phyloP scores from a whole-genome alignment of 2,888 invertebrate species.

The Acrobasis consociella region DNA sequence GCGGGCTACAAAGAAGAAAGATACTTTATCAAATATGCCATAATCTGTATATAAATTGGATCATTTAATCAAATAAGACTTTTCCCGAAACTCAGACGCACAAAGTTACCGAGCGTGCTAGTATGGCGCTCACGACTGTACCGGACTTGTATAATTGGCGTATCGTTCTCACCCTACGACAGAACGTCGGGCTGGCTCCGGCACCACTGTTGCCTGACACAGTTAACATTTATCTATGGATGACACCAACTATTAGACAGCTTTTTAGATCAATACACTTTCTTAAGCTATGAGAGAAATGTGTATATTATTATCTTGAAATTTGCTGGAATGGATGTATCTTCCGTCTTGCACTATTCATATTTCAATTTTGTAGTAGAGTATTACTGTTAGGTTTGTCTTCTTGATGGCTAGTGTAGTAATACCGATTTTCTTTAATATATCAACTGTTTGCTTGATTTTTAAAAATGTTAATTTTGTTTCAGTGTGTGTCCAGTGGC shows the following conservation, averaged over 20 bases:
- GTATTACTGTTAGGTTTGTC: conserved; percentile 71
- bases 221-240: conserved; percentile 47
- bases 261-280: conserved; percentile 62
- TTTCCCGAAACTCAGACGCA: background rate
- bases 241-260: conserved; percentile 63
- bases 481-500: conserved; percentile 96
- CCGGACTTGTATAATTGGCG: conserved; percentile 5
- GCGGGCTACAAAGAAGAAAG: too few species aligned
- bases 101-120: background rate
- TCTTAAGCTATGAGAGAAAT: conserved; percentile 42
- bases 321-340: conserved; percentile 71
- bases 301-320: conserved; percentile 47
- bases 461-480: conserved; percentile 73
- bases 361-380: conserved; percentile 69
- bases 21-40: too few species aligned
- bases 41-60: too few species aligned
- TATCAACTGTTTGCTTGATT: conserved; percentile 28
- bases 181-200: conserved; percentile 61
- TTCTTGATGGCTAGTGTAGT: conserved; percentile 60
- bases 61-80: background rate
- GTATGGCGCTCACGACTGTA: background rate
- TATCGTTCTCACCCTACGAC: background rate
- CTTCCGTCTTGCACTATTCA: conserved; percentile 67
- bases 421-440: conserved; percentile 1
- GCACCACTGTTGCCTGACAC: conserved; percentile 56